phyloP scores from a whole-genome alignment of 2,797 vertebrate genomes.

The Paguma larvata region DNA sequence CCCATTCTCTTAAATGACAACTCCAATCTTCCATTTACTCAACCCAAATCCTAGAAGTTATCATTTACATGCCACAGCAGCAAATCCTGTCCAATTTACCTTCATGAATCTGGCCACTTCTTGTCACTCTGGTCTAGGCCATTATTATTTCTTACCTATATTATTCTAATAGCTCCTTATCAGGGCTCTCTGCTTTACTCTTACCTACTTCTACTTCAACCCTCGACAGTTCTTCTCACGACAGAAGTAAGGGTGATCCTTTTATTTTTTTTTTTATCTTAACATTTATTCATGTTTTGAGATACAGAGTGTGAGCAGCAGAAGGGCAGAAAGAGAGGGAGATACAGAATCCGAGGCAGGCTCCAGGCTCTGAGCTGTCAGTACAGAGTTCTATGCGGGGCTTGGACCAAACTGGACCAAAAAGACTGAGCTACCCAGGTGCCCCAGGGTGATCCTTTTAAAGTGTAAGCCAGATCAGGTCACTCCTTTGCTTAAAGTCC shows the following conservation, averaged over 20 bases:
- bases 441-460: background rate
- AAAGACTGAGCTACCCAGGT: no score
- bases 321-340: no score
- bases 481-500: background rate
- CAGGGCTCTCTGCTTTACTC: background rate
- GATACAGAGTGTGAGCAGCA: no score
- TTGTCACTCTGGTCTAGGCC: background rate
- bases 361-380: no score
- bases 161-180: background rate
- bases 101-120: background rate
- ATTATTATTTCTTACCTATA: background rate
- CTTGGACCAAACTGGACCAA: no score
- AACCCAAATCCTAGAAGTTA: background rate
- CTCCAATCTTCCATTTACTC: background rate
- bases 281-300: no score
- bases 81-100: background rate
- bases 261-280: no score
- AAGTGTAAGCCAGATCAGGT: background rate
- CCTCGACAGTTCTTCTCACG: background rate
- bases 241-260: background rate
- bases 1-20: background rate
- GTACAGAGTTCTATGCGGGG: no score
- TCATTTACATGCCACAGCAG: background rate
- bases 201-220: background rate
- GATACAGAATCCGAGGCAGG: no score